phyloP scores from a whole-genome alignment of 2,797 vertebrate genomes.

The Micropoecilia bifurca region DNA sequence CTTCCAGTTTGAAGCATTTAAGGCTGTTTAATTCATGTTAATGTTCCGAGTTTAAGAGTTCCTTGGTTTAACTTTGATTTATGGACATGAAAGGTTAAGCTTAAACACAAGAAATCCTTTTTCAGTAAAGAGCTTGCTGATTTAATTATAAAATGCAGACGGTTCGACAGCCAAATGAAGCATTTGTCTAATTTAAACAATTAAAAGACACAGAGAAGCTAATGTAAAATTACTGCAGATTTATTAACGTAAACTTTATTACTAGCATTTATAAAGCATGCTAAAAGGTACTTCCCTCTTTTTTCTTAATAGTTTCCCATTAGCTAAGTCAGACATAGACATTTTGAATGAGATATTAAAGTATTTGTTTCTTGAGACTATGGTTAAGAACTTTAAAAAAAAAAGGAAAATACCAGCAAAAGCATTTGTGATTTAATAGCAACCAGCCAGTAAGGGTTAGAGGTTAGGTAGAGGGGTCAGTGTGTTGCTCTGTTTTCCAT shows the following conservation, averaged over 20 bases:
- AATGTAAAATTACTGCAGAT: not conserved
- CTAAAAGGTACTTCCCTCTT: not conserved
- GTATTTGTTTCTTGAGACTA: not conserved
- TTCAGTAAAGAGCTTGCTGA: not conserved
- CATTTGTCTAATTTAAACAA: not conserved
- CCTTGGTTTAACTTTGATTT: not conserved
- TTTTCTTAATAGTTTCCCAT: not conserved
- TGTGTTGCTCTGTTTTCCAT: conserved; percentile 72
- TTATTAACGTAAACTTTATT: not conserved
- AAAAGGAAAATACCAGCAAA: conserved; percentile 27
- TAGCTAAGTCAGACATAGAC: not conserved
- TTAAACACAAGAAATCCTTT: not conserved
- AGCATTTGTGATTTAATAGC: conserved; percentile 50
- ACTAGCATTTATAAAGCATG: not conserved
- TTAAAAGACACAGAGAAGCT: not conserved
- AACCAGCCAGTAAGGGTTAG: conserved; percentile 59
- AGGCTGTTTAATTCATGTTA: not conserved
- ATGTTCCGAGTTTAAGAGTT: not conserved
- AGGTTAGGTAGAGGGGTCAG: conserved; percentile 69
- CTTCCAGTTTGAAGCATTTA: not conserved
- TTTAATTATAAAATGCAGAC: not conserved
- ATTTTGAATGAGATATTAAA: conserved; percentile 9
- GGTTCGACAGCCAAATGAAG: not conserved
- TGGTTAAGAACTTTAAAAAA: conserved; percentile 3
- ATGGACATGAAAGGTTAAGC: not conserved